phyloP scores from a whole-genome alignment of 2,888 invertebrate genomes.

The Prenolepis imparis region DNA sequence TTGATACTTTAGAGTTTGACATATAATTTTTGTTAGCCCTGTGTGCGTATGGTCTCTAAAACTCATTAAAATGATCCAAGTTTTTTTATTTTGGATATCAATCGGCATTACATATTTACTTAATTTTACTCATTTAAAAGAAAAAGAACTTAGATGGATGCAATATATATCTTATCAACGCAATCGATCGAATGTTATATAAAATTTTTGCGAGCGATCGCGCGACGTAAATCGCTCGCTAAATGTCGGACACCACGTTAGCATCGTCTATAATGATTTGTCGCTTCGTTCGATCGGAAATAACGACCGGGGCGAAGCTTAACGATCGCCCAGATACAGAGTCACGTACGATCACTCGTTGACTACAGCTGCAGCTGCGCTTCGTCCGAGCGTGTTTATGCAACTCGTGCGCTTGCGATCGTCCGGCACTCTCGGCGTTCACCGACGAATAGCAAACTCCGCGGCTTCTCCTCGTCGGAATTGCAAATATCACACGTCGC shows the following conservation, averaged over 20 bases:
- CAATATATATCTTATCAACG: background rate
- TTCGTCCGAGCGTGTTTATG: conserved; percentile 68
- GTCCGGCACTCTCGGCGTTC: conserved; percentile 56
- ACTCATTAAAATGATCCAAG: too few species aligned
- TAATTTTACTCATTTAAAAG: background rate
- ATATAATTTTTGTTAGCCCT: too few species aligned
- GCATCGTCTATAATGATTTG: conserved; percentile 55
- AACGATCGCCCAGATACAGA: conserved; percentile 60
- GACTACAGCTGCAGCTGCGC: conserved; percentile 47
- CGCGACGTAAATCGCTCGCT: conserved; percentile 42
- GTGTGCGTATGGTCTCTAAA: too few species aligned
- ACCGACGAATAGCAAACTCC: conserved; percentile 77
- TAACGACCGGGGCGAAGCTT: conserved; percentile 59
- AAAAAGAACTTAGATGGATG: background rate
- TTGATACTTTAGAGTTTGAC: too few species aligned
- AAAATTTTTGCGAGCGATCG: conserved; percentile 42
- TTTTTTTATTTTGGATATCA: background rate
- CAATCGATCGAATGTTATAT: conserved; percentile 10
- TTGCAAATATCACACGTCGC: conserved; percentile 79
- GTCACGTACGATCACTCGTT: conserved; percentile 46
- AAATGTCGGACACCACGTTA: conserved; percentile 43
- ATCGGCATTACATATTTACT: background rate
- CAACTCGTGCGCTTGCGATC: conserved; percentile 61
- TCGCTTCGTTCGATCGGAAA: conserved; percentile 63
- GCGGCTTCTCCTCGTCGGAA: conserved; percentile 78